Percentiles rank a stretch among this genome's conserved stretches.
phyloP scores from a whole-genome alignment of 2,113 vertebrate genomes.

The Hassar affinis region DNA sequence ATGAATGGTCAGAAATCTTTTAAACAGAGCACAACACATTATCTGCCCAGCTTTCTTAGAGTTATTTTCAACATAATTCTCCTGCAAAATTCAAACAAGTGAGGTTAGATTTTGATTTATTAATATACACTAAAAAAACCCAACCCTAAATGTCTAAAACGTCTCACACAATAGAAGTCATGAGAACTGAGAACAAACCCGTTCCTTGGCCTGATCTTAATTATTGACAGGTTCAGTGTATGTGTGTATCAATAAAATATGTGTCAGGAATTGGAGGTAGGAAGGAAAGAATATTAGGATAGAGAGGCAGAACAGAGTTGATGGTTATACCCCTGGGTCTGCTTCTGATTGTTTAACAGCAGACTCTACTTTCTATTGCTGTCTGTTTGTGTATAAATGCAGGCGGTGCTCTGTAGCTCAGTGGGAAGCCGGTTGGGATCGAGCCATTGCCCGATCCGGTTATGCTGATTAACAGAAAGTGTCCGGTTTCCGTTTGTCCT shows the following conservation, averaged over 20 bases:
- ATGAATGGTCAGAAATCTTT: no score
- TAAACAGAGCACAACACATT: no score
- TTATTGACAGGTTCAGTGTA: not conserved
- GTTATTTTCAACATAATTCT: not conserved
- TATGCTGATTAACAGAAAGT: constrained; percentile 41
- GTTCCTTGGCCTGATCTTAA: not conserved
- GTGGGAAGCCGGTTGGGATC: not conserved
- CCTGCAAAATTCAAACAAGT: not conserved
- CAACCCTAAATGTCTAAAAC: not conserved
- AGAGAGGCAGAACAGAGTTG: not conserved
- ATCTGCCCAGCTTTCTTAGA: not conserved
- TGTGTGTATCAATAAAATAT: not conserved
- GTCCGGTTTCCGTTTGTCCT: constrained; percentile 38
- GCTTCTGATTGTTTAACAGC: no score
- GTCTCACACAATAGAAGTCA: not conserved
- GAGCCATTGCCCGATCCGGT: not conserved
- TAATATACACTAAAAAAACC: not conserved
- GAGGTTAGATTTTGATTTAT: not conserved
- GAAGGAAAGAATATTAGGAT: not conserved
- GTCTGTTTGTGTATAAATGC: not conserved
- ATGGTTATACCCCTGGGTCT: not conserved
- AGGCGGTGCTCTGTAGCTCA: not conserved
- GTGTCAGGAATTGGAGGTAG: not conserved
- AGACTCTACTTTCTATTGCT: no score
- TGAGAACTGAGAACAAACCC: not conserved